phyloP scores from a whole-genome alignment of 2,113 vertebrate genomes.

The Turnix velox region DNA sequence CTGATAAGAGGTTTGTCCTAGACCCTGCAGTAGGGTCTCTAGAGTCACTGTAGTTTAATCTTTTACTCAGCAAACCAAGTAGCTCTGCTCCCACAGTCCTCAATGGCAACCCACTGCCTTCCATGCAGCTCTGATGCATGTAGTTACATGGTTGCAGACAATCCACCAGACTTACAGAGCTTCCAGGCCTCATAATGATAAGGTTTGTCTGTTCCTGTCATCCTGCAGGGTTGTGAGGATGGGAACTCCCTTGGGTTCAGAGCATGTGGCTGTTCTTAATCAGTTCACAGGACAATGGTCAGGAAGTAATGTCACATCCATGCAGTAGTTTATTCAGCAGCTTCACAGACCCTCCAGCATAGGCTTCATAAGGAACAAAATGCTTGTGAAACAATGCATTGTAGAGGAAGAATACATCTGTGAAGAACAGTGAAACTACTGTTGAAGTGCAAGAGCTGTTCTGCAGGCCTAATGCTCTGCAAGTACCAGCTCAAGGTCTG shows the following conservation, averaged over 20 bases:
- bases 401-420: background rate
- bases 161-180: background rate
- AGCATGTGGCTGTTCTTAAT: background rate
- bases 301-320: background rate
- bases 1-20: background rate
- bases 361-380: background rate
- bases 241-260: background rate
- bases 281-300: background rate
- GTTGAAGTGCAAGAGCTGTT: background rate
- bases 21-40: background rate
- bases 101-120: background rate
- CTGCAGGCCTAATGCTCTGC: background rate
- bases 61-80: accelerated
- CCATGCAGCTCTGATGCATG: background rate
- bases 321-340: background rate
- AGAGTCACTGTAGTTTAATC: background rate
- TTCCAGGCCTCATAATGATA: background rate
- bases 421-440: background rate
- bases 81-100: background rate
- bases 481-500: background rate
- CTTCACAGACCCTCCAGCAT: background rate
- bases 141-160: accelerated
- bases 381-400: background rate
- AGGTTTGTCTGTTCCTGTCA: background rate
- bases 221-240: background rate